These are phyloP conservation scores for Peucedramus taeniatus DNA, from an alignment of 2,113 vertebrate species.

Conservation along the genomic window DNA sequence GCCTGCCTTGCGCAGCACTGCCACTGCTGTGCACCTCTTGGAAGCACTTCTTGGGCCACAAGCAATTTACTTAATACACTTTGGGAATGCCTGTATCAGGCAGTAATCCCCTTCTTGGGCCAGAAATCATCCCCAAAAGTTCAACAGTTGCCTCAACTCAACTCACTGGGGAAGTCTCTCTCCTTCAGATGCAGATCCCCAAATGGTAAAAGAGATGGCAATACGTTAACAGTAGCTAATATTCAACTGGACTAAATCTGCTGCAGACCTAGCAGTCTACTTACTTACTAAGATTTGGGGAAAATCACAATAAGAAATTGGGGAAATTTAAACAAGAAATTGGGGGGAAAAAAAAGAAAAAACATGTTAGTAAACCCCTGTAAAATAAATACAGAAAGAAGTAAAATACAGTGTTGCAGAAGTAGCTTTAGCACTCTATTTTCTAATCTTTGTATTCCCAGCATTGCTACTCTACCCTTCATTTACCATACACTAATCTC, in stretches of 20 bases:
- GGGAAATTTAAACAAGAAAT: neutral
- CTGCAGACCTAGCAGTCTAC: neutral
- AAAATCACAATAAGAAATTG: neutral
- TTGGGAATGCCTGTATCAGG: neutral
- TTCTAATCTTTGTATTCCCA: neutral
- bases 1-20: neutral
- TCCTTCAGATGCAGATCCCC: neutral
- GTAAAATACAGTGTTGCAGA: neutral
- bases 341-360: accelerated
- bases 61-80: neutral
- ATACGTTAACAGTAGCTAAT: neutral
- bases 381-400: neutral
- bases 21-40: neutral
- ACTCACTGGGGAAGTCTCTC: neutral
- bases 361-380: neutral
- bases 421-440: neutral
- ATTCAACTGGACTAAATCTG: neutral
- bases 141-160: neutral
- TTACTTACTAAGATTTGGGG: neutral
- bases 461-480: neutral
- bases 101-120: neutral
- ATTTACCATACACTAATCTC: neutral
- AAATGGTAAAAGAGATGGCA: neutral
- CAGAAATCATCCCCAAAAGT: neutral
- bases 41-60: neutral